phyloP scores from a whole-genome alignment of 2,797 vertebrate genomes.

The Selene dorsalis region DNA sequence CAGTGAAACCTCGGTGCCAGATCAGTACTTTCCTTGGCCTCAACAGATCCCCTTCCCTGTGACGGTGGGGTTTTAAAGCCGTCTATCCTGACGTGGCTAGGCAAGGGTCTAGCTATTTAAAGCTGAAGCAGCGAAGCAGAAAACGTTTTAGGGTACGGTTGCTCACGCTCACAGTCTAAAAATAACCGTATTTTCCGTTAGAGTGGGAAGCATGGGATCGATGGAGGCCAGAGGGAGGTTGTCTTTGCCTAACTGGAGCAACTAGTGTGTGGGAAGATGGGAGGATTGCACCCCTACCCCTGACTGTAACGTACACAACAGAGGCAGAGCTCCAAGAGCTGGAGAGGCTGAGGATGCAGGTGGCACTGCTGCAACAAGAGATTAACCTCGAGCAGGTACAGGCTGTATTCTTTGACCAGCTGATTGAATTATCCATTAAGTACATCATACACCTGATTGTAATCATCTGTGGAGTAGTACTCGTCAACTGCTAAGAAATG shows the following conservation, averaged over 20 bases:
- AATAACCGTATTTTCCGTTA: conserved; percentile 80
- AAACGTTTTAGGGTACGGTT: conserved; percentile 76
- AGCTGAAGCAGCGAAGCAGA: conserved; percentile 70
- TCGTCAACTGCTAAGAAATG: not conserved
- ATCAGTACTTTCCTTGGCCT: conserved; percentile 70
- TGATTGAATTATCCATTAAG: not conserved
- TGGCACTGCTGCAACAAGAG: conserved; percentile 81
- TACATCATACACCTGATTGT: not conserved
- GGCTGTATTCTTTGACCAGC: not conserved
- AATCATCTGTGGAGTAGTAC: not conserved
- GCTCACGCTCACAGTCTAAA: conserved; percentile 76
- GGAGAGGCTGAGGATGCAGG: conserved; percentile 77
- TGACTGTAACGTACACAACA: conserved; percentile 73
- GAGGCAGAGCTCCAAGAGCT: conserved; percentile 79
- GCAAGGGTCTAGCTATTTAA: conserved; percentile 75
- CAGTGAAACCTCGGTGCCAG: conserved; percentile 56
- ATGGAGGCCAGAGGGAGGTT: conserved; percentile 75
- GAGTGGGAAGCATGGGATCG: conserved; percentile 82
- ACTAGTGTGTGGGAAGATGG: conserved; percentile 55
- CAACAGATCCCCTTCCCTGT: conserved; percentile 45
- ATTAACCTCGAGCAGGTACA: conserved; percentile 79
- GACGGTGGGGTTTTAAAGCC: conserved; percentile 63
- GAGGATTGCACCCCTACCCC: conserved; percentile 60
- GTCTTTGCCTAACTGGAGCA: conserved; percentile 66
- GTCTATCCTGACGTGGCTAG: conserved; percentile 54